phyloP scores from a whole-genome alignment of 2,113 vertebrate genomes.

The Poeciliopsis occidentalis region DNA sequence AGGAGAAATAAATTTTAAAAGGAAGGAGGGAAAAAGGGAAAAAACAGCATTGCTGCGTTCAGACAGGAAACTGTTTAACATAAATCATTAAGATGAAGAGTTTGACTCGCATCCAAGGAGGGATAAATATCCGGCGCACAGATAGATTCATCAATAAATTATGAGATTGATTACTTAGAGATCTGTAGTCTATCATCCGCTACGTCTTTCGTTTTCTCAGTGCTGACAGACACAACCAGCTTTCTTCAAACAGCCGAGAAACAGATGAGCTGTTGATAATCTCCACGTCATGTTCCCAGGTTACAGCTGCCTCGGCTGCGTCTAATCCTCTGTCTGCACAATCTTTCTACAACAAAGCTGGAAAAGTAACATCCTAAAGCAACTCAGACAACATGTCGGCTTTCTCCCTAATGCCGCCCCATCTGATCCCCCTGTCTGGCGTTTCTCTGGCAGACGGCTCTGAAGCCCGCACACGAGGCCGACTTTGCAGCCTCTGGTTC shows the following conservation, averaged over 20 bases:
- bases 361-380: constrained; percentile 48
- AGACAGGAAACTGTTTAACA: neutral
- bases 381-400: constrained; percentile 48
- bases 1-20: neutral
- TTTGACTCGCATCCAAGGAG: neutral
- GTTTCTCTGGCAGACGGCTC: constrained; percentile 40
- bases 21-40: too few relatives aligned
- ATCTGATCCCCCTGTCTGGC: neutral
- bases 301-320: constrained; percentile 36
- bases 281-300: constrained; percentile 39
- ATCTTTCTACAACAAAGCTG: constrained; percentile 51
- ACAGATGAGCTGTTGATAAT: constrained; percentile 54
- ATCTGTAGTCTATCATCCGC: neutral
- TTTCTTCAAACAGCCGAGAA: constrained; percentile 62
- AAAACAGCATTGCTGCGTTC: too few relatives aligned
- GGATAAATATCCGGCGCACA: neutral
- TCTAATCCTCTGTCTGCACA: constrained; percentile 46
- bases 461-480: constrained; percentile 68
- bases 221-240: constrained; percentile 75
- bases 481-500: constrained; percentile 64
- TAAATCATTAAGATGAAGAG: neutral
- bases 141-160: neutral
- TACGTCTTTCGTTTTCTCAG: constrained; percentile 72
- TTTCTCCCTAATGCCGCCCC: constrained; percentile 26
- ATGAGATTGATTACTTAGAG: neutral